These are phyloP conservation scores for Porphyrio hochstetteri DNA, from an alignment of 2,113 vertebrate species.

Conservation along the genomic window DNA sequence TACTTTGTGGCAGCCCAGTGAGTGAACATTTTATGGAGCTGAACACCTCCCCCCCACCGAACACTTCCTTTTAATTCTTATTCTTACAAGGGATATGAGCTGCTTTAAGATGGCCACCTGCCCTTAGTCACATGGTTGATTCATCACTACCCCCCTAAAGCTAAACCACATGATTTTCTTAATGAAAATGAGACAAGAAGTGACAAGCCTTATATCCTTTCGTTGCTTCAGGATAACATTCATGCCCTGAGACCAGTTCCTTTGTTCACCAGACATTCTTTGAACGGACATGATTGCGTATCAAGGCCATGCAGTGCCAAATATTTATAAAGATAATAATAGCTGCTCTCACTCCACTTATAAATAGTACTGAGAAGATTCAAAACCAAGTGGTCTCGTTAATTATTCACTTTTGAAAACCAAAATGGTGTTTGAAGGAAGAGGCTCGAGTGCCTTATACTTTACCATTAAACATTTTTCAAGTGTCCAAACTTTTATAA, in stretches of 20 bases:
- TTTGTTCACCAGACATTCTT: constrained; percentile 57
- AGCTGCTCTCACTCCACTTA: not conserved
- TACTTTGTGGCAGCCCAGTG: constrained; percentile 53
- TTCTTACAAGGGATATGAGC: constrained; percentile 1
- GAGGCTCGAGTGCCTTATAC: not conserved
- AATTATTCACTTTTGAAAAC: not conserved
- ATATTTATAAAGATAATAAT: constrained; percentile 59
- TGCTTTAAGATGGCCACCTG: constrained; percentile 54
- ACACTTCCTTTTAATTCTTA: constrained; percentile 21
- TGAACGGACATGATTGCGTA: not conserved
- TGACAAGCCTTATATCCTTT: constrained; percentile 61
- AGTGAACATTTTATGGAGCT: constrained; percentile 18
- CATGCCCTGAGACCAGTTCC: constrained; percentile 19
- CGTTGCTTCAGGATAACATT: constrained; percentile 45
- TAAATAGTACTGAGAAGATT: constrained; percentile 17
- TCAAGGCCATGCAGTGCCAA: constrained; percentile 64
- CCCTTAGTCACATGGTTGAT: constrained; percentile 34
- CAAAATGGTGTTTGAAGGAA: constrained; percentile 2
- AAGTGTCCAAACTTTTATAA: not conserved
- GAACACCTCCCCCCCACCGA: not conserved
- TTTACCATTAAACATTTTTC: not conserved
- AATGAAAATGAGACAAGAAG: constrained; percentile 64
- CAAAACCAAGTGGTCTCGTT: not conserved
- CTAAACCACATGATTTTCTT: constrained; percentile 54
- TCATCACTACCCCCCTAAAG: constrained; percentile 38